A percentile compares a stretch with the other conserved stretches of the same genome.
Conservation (phyloP, 2,113 vertebrate species). For the Vanacampus margaritifer region DNA sequence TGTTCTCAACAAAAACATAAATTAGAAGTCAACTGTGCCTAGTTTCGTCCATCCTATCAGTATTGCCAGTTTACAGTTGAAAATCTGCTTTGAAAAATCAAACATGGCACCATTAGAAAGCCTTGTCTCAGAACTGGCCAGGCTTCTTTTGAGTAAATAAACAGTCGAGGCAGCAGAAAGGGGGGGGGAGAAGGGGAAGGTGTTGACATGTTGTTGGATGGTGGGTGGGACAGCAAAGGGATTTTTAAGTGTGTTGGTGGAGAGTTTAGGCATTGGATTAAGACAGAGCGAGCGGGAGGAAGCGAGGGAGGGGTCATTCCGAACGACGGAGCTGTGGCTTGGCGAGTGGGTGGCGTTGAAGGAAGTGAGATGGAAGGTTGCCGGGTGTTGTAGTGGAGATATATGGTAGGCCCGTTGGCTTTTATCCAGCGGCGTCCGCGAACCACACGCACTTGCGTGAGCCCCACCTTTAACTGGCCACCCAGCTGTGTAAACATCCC, state of each 20-base stretch:
- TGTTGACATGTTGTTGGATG: slow-evolving; percentile 54
- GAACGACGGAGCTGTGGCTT: slow-evolving; percentile 28
- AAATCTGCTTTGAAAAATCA: not conserved
- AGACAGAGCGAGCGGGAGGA: not conserved
- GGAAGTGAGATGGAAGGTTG: slow-evolving; percentile 1
- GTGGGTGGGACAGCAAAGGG: slow-evolving; percentile 22
- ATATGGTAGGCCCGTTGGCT: slow-evolving; percentile 59
- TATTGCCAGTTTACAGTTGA: not conserved
- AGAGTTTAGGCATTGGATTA: slow-evolving; percentile 27
- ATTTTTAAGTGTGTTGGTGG: slow-evolving; percentile 26
- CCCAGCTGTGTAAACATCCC: slow-evolving; percentile 56
- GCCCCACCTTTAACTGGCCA: slow-evolving; percentile 47
- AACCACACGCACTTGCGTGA: slow-evolving; percentile 22
- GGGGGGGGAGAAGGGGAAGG: slow-evolving; percentile 29
- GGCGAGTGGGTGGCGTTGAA: slow-evolving; percentile 18
- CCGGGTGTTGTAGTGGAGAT: slow-evolving; percentile 29
- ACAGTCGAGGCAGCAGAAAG: slow-evolving; percentile 46
- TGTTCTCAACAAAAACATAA: too few relatives aligned
- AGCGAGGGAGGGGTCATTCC: slow-evolving; percentile 20
- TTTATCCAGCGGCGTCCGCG: slow-evolving; percentile 36
- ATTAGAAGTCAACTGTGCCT: too few relatives aligned
- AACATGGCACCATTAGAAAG: slow-evolving; percentile 52
- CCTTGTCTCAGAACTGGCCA: slow-evolving; percentile 32
- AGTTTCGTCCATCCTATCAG: too few relatives aligned
- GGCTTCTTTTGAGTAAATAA: slow-evolving; percentile 53